phyloP scores from a whole-genome alignment of 2,888 invertebrate genomes.

The Cistogaster globosa region DNA sequence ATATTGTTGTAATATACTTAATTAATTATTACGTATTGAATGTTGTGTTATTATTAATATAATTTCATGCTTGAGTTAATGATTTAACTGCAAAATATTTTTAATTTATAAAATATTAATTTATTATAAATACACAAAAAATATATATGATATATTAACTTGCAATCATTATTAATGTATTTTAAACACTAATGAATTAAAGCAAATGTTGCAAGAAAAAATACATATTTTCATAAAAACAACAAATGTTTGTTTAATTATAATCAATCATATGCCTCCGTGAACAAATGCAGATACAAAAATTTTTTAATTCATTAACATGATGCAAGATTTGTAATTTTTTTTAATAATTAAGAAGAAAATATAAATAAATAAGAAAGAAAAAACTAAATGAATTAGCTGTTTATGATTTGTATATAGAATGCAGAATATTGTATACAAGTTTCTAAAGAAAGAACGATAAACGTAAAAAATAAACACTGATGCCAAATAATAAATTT shows the following conservation, averaged over 20 bases:
- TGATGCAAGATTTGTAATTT: neutral
- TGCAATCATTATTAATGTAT: neutral
- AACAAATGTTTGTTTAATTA: slow-evolving; percentile 9
- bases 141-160: slow-evolving; percentile 30
- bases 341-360: neutral
- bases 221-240: neutral
- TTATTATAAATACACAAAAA: slow-evolving; percentile 17
- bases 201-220: neutral
- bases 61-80: slow-evolving; percentile 33
- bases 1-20: neutral
- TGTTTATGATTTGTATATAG: too few species aligned
- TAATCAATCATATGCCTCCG: slow-evolving; percentile 18
- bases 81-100: slow-evolving; percentile 33
- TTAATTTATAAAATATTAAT: neutral
- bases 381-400: too few species aligned
- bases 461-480: too few species aligned
- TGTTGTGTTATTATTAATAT: slow-evolving; percentile 15
- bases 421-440: too few species aligned
- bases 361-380: too few species aligned
- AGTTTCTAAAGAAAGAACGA: too few species aligned
- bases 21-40: slow-evolving; percentile 22
- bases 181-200: neutral
- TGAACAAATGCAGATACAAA: neutral
- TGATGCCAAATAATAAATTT: too few species aligned
- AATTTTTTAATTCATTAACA: too few species aligned